Percentiles rank a stretch among this genome's conserved stretches.
Evolutionary conservation across 2,888 invertebrate species (phyloP).

Genomic region (Hylaea fasciaria): DNA sequence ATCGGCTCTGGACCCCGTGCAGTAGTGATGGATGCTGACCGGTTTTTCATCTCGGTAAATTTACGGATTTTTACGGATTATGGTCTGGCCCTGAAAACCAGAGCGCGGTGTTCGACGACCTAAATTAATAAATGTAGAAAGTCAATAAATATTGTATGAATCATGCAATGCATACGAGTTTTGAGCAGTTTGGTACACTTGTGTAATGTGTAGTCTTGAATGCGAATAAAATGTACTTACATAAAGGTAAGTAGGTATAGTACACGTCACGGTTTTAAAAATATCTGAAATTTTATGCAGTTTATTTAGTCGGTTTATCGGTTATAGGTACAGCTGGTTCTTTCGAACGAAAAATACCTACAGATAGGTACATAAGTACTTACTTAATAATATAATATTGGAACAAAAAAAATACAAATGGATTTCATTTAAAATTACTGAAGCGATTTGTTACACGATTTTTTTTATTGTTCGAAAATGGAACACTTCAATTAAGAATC

Average conservation of each 20-base stretch:
- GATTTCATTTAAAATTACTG: too few species aligned
- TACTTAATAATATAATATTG: too few species aligned
- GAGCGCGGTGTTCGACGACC: background rate
- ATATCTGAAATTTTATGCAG: background rate
- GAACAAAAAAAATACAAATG: too few species aligned
- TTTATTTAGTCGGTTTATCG: too few species aligned
- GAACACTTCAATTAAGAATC: too few species aligned
- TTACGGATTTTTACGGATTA: conserved; percentile 29
- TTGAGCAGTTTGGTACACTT: conserved; percentile 31
- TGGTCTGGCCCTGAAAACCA: background rate
- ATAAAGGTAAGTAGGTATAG: too few species aligned
- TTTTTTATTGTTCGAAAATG: too few species aligned
- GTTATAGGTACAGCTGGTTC: too few species aligned
- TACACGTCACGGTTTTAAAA: background rate
- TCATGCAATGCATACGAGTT: conserved; percentile 21
- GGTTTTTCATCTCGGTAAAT: conserved; percentile 38
- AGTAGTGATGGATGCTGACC: conserved; percentile 39
- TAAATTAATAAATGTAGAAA: conserved; percentile 28
- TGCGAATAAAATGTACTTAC: background rate
- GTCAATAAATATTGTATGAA: conserved; percentile 32
- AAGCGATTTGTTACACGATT: too few species aligned
- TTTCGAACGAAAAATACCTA: too few species aligned
- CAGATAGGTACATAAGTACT: too few species aligned
- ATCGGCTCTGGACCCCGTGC: conserved; percentile 46
- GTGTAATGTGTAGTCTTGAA: too few species aligned